Base-by-base conservation (phyloP, 2,888 invertebrate species). In the Agrotis ipsilon region DNA sequence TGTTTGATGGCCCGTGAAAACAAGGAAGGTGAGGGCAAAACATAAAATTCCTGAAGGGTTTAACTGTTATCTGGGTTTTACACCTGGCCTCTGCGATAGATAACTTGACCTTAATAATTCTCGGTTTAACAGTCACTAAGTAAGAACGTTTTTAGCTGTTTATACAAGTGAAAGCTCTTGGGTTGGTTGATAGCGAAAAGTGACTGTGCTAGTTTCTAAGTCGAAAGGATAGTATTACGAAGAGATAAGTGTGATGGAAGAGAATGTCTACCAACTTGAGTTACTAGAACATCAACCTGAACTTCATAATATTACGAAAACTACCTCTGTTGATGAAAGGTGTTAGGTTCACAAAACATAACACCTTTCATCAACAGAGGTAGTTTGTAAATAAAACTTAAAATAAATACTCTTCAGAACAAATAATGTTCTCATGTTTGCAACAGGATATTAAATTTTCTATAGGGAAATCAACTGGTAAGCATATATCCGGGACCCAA, bases 1-100 rank as follows among this genome's bases (percentile, higher is more conserved):
- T 82, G 81, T 81, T 74, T 74, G 81, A 83, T 83, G 81, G 81
- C 49, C 79, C 83, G 83, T 83, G 83, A 83, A 81, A 83, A 83
- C 83, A 75, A 82, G 74, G 72, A 70, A 68, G 79, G 76, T 68
- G 58, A 78, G 81, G 60, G 73, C 75, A 55, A 81, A 80, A 83
- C 77, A 77, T 81, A 83, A 79, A 73, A 71, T 64, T 79, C 68
- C 72, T 71, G 67, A 77, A 83, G 77, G 83, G 82, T 77, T 83
- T 70, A 77, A 75, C 68, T 73, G 72, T 75, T 83, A 83, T 80
- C 84, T 75, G 69, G 68, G 77, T 75, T 80, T 80, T 80, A 80
- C 83, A 83, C 82, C 83, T 83, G 82, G 70, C 71, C 62, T 71
- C 70, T 48, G 68, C 75, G 13, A 74, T 81, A 83, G 72, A 83